Evolutionary conservation across 2,888 invertebrate genomes (phyloP), one percentile per base, ranked within the genome.

Genomic region (Lasioglossum pauxillum): DNA sequence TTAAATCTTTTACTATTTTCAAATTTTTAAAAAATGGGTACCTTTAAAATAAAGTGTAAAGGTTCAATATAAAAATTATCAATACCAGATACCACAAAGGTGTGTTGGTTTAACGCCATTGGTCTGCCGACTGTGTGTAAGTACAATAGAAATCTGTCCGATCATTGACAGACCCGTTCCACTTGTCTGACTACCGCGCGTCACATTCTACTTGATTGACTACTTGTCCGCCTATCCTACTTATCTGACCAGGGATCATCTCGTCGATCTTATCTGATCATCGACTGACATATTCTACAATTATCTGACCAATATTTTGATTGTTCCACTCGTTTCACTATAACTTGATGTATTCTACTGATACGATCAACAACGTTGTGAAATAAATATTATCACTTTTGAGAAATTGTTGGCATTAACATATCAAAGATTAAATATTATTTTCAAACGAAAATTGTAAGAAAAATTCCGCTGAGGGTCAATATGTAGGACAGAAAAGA

Each of bases 391-490:
- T 35, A 8, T 41, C n/a, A 41, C 41, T 12, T 19, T 71, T 10
- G 14, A 38, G 7, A 31, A 8, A 16, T 31, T 7, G 16, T 64
- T 44, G 12, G 3, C 41, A 3, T 44, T 12, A 0, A 41, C n/a
- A 5, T 5, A 12, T 38, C 8, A 14, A 41, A 23, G 23, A n/a
- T 41, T 12, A 31, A 31, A 31, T 31, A 31, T 31, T 31, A 31
- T 31, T 35, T 31, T 73, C 72, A 19, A 76, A 38, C 7, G 71
- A 71, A 75, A 23, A 38, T 72, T 38, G 78, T 72, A 41, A 64
- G 38, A 72, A 77, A 81, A 80, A 75, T 85, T 78, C n/a, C 75
- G 84, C 73, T 74, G 75, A 78, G 77, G 46, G 75, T 57, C 23
- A 60, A 64, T 38, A 74, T 74, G 69, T 74, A 75, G 79, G 41